Conservation (phyloP, 2,888 invertebrate genomes). For the Aphidoletes aphidimyza region DNA sequence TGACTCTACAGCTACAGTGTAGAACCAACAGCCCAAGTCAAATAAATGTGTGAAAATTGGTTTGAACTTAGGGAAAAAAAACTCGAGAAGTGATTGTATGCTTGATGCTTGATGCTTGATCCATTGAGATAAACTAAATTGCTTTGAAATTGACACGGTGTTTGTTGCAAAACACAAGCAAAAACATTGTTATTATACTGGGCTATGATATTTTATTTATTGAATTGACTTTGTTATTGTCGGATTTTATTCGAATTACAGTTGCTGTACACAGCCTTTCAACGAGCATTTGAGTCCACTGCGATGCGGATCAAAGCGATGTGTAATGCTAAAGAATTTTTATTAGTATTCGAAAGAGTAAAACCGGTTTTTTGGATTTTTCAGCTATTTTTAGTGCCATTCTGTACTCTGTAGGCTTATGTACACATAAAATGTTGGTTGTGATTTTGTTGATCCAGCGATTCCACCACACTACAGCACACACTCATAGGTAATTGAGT, state of each 20-base stretch:
- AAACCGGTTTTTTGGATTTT: background rate
- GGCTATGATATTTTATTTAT: constrained; percentile 6
- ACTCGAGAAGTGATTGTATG: no score
- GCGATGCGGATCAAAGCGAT: background rate
- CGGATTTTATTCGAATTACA: background rate
- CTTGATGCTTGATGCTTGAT: background rate
- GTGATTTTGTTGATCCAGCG: background rate
- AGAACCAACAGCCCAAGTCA: no score
- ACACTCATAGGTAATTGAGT: background rate
- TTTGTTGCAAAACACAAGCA: constrained; percentile 7
- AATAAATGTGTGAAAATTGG: background rate
- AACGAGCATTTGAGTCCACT: no score
- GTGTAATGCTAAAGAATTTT: constrained; percentile 13
- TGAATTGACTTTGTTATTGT: constrained; percentile 24
- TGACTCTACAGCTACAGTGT: background rate
- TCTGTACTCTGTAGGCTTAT: background rate
- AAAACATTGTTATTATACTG: constrained; percentile 18
- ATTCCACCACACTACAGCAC: no score
- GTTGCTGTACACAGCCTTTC: no score
- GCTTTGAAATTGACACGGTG: background rate
- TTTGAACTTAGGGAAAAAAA: background rate
- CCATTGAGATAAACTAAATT: constrained; percentile 25
- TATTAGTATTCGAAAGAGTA: background rate
- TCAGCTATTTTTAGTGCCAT: constrained; percentile 42
- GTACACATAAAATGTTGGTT: background rate